Conservation (phyloP, 92 coral and sea anemone genomes). For the Actinostola sp. region DNA sequence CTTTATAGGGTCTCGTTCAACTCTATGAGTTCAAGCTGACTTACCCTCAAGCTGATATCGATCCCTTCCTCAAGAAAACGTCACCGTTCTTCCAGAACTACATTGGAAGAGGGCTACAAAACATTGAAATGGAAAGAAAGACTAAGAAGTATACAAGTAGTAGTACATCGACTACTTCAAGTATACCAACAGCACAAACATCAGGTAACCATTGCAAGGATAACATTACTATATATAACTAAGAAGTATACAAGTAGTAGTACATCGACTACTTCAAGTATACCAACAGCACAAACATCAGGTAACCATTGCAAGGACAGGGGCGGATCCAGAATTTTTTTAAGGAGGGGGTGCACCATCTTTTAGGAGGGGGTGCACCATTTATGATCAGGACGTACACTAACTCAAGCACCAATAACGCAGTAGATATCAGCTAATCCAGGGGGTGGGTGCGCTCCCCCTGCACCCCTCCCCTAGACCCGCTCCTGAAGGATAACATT, state of each 20-base stretch:
- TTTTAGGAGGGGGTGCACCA: no score
- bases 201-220: conserved; percentile 17
- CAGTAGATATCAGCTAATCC: no score
- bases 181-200: conserved; percentile 10
- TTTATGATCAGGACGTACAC: no score
- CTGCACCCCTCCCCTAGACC: no score
- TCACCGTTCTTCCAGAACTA: conserved; percentile 96
- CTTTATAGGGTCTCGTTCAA: conserved; percentile 77
- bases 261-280: not conserved
- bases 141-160: conserved; percentile 56
- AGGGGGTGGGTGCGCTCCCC: no score
- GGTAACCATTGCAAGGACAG: conserved; percentile 8
- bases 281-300: conserved; percentile 13
- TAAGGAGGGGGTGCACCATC: no score
- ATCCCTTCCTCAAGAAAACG: conserved; percentile 90
- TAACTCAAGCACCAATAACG: no score
- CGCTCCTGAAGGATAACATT: no score
- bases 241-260: conserved; percentile 50
- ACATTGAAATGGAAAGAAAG: conserved; percentile 90
- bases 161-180: not conserved
- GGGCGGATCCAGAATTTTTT: no score
- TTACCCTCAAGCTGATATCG: conserved; percentile 90
- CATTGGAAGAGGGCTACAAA: conserved; percentile 89
- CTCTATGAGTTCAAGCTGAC: conserved; percentile 86
- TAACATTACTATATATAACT: conserved; percentile 14